Conservation (phyloP, 2,888 invertebrate species). For the Onthophagus sagittarius region DNA sequence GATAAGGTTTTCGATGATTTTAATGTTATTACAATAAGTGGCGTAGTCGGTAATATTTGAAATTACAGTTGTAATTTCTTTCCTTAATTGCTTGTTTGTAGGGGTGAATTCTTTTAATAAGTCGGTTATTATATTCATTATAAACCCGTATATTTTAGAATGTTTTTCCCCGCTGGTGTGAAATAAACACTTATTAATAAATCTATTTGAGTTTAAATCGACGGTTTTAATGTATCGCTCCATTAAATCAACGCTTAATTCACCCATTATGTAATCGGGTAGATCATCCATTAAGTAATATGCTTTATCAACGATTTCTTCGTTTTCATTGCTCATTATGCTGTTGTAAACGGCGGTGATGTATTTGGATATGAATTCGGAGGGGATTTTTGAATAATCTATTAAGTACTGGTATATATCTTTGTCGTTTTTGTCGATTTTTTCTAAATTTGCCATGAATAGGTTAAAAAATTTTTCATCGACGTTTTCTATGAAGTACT, state of each 20-base stretch:
- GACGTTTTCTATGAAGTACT: conserved; percentile 6
- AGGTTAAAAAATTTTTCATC: conserved; percentile 4
- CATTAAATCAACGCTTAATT: conserved; percentile 1
- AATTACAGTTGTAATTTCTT: neutral
- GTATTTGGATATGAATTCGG: neutral
- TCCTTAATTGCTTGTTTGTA: neutral
- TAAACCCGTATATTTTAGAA: neutral
- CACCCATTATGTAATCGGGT: neutral
- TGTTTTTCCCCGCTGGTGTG: neutral
- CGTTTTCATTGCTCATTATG: neutral
- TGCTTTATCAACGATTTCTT: neutral
- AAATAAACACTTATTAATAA: neutral
- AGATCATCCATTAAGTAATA: neutral
- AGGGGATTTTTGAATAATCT: neutral
- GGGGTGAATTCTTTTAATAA: neutral
- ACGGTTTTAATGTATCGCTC: neutral
- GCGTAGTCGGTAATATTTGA: neutral
- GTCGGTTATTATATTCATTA: neutral
- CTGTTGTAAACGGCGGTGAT: neutral
- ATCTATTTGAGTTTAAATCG: neutral
- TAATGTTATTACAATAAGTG: neutral
- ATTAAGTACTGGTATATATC: conserved; percentile 11
- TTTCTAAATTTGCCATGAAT: conserved; percentile 3
- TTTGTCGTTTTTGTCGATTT: conserved; percentile 1
- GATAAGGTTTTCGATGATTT: neutral